Conservation (phyloP, 92 coral and sea anemone genomes). For the Heliopora coerulea region DNA sequence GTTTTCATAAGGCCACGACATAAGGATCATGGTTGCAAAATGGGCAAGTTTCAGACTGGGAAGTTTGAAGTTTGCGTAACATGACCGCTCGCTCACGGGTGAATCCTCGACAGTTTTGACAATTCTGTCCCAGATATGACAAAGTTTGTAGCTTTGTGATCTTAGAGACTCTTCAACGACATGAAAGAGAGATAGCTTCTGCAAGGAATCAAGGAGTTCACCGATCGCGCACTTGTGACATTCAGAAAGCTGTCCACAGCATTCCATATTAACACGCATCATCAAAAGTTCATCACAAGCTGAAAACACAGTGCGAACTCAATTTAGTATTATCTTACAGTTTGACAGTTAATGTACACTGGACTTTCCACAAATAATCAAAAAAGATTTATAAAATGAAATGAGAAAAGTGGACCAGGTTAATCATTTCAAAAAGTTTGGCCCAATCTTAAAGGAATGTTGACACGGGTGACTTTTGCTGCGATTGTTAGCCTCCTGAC, state of each 20-base stretch:
- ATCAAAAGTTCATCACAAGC: conserved; percentile 17
- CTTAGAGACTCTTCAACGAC: neutral
- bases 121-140: neutral
- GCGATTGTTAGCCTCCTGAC: too few relatives aligned
- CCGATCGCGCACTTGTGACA: conserved; percentile 20
- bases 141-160: neutral
- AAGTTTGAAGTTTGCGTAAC: neutral
- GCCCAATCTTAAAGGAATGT: too few relatives aligned
- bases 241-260: conserved; percentile 18
- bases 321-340: neutral
- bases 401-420: too few relatives aligned
- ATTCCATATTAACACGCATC: neutral
- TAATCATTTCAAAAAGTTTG: too few relatives aligned
- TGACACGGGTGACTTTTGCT: too few relatives aligned
- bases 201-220: conserved; percentile 11
- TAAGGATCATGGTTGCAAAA: conserved; percentile 26
- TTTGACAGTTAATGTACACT: too few relatives aligned
- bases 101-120: neutral
- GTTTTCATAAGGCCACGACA: conserved; percentile 27
- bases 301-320: neutral
- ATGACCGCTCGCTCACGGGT: neutral
- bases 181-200: conserved; percentile 11
- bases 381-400: too few relatives aligned
- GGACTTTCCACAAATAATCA: too few relatives aligned
- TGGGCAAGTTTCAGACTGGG: conserved; percentile 4